Evolutionary conservation across 2,113 vertebrate genomes (phyloP), one percentile per base, ranked within the genome.

Genomic region (Furnarius figulus): DNA sequence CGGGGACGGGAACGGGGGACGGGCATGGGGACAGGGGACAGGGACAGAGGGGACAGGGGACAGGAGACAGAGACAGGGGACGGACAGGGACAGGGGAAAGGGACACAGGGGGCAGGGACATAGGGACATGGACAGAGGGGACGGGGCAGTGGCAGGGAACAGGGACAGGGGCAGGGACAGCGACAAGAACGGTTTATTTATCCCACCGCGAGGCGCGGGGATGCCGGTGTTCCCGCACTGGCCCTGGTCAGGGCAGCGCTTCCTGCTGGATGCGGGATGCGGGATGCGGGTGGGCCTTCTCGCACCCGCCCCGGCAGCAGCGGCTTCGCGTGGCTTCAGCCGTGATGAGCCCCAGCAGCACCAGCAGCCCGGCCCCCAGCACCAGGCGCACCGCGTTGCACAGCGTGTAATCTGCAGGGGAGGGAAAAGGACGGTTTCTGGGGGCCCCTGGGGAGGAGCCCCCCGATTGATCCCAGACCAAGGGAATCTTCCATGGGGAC

Each of bases 151-250:
- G 50, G 7, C 3, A 40, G 11, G 14, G 21, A 25, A 42, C 24
- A 1, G 30, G 30, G 8, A 49, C 66, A 9, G 56, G 56, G 4
- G 23, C 27, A 2, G 6, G 30, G 14, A 14, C 62, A 4, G 25
- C 10, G 27, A 18, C 25, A 33, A 9, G n/a, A 24, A 47, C 4
- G 8, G 27, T 81, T 81, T 73, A 81, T 81, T 81, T 13, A 21
- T 30, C 19, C 3, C 22, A 3, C 33, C 12, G 25, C 14, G 11
- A 23, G 40, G 2, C 2, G 14, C 25, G 2, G 42, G 23, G 4
- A 2, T 8, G 18, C 10, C n/a, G 8, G 25, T 5, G 47, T 6
- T 20, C 3, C 22, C 35, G 0, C 20, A 2, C 22, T 5, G 56
- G 50, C 21, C 40, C 7, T 50, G 7, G 65, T 39, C 44, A 2